Evolutionary conservation across 2,888 invertebrate genomes (phyloP).

Genomic region (Thereva unica): DNA sequence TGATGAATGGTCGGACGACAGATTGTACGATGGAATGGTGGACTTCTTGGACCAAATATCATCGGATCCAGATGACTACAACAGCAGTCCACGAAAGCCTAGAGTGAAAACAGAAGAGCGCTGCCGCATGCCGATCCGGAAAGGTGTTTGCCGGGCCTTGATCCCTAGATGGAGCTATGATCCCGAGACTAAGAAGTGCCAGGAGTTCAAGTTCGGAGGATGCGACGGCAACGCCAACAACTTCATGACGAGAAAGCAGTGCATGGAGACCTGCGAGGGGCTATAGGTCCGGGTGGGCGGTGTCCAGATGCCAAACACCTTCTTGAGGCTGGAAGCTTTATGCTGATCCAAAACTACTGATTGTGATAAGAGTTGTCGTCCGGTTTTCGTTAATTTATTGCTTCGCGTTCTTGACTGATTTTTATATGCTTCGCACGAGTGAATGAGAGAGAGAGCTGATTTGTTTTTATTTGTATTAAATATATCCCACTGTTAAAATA

Average conservation of each 20-base stretch:
- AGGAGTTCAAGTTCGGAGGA: slow-evolving; percentile 63
- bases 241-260: slow-evolving; percentile 59
- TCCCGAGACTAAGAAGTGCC: slow-evolving; percentile 57
- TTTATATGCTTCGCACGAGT: too few species aligned
- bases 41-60: slow-evolving; percentile 20
- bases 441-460: too few species aligned
- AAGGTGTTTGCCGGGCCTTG: slow-evolving; percentile 56
- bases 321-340: too few species aligned
- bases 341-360: too few species aligned
- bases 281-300: slow-evolving; percentile 20
- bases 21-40: slow-evolving; percentile 19
- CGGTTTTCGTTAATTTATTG: too few species aligned
- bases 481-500: too few species aligned
- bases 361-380: too few species aligned
- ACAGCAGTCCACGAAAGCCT: neutral
- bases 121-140: slow-evolving; percentile 12
- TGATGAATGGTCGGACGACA: slow-evolving; percentile 18
- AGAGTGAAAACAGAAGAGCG: slow-evolving; percentile 2
- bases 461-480: too few species aligned
- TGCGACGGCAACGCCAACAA: slow-evolving; percentile 64
- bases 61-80: neutral
- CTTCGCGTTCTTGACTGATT: too few species aligned
- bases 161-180: slow-evolving; percentile 60
- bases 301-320: too few species aligned
- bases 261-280: slow-evolving; percentile 60